Base-by-base conservation (phyloP, 2,888 invertebrate genomes). In the Caenorhabditis angaria region DNA sequence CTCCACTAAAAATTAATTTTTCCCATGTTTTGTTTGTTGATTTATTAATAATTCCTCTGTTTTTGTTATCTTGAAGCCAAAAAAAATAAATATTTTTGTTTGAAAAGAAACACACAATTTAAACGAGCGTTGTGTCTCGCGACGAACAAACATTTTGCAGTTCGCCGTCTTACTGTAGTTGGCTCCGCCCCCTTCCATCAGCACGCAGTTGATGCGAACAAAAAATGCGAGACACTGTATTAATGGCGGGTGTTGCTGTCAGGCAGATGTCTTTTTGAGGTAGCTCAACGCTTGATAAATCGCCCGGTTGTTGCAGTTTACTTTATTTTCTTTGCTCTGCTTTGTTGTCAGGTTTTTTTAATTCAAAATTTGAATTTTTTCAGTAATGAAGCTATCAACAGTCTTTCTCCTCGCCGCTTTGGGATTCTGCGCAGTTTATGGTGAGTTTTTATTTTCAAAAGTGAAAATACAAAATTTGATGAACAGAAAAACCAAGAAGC, bases 371-470 rank as follows among this genome's bases (percentile, higher is more conserved):
- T 22, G 22, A 18, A 20, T 41, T n/a, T 58, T 67, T 67, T 25
- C 74, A 74, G 74, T 65, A 65, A 74, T 74, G 69, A 74, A 66
- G 74, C 69, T 74, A 53, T 55, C 66, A 60, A 47, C 69, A 55
- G 54, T 66, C 60, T 41, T 69, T 60, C 64, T 74, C 10, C 66
- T 74, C 6, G 62, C 58, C 47, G 51, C 56, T 24, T n/a, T 74
- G 24, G 74, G 69, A 58, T 55, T 74, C 28, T 66, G 57, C 41
- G 69, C 74, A 28, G 69, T 74, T 50, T 73, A 65, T 25, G 72
- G 72, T 72, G 20, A 58, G 27, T 27, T 54, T 27, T 25, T 4
- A 22, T 28, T 18, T 22, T 24, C 2, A 51, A 51, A 51, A 51
- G n/a, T 51, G 48, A 48, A 48, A 10, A n/a, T n/a, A 48, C 22